Conservation (phyloP, 1,140 invertebrate genomes). For the Cotesia chilonis region DNA sequence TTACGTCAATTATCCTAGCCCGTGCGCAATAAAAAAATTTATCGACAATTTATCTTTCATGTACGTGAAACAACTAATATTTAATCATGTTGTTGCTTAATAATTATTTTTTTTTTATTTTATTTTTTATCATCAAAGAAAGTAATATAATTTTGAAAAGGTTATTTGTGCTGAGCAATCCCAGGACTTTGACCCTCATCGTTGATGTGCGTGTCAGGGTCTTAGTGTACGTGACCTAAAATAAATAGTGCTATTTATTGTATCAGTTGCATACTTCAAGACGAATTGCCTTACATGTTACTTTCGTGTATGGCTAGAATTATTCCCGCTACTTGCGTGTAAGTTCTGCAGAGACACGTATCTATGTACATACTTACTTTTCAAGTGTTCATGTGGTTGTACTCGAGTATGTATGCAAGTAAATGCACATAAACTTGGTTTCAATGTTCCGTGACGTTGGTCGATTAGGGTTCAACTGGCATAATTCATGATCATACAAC, state of each 20-base stretch:
- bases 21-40: not conserved
- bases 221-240: not conserved
- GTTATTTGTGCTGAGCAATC: not conserved
- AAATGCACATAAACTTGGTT: slow-evolving; percentile 1
- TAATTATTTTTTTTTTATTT: not conserved
- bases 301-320: slow-evolving; percentile 25
- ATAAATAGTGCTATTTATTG: slow-evolving; percentile 7
- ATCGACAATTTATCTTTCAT: not conserved
- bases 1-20: slow-evolving; percentile 6
- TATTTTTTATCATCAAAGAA: no score
- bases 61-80: not conserved
- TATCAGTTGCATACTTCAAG: not conserved
- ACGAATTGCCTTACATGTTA: slow-evolving; percentile 34
- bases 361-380: not conserved
- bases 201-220: not conserved
- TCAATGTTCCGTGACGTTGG: slow-evolving; percentile 32
- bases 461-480: slow-evolving; percentile 26
- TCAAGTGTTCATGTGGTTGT: no score
- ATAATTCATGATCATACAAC: slow-evolving; percentile 32
- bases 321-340: slow-evolving; percentile 18
- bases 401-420: not conserved
- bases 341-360: not conserved
- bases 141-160: no score
- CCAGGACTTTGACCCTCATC: not conserved
- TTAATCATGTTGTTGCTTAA: not conserved